Percentiles rank a stretch among this genome's conserved stretches.
Conservation (phyloP, 1,140 invertebrate genomes). For the Camponotus floridanus region DNA sequence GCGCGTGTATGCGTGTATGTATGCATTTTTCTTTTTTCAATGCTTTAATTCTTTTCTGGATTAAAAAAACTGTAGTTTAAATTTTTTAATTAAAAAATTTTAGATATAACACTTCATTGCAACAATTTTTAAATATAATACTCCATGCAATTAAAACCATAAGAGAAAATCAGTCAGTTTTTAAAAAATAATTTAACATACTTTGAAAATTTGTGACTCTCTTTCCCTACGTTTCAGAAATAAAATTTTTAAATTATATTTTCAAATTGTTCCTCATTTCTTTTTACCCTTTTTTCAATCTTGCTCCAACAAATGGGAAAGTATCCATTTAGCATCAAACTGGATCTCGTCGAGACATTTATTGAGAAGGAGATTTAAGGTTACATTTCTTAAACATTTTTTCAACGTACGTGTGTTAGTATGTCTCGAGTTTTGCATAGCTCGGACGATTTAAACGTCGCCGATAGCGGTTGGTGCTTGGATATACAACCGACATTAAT, state of each 20-base stretch:
- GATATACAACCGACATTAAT: slow-evolving; percentile 63
- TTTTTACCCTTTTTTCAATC: too few species aligned
- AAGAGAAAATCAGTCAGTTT: neutral
- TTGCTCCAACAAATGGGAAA: neutral
- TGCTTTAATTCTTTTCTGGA: neutral
- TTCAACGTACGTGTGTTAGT: neutral
- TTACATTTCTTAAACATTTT: slow-evolving; percentile 9
- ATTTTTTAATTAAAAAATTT: neutral
- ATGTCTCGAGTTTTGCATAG: slow-evolving; percentile 38
- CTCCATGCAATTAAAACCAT: neutral
- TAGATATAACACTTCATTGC: neutral
- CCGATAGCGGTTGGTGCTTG: slow-evolving; percentile 36
- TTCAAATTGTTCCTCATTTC: neutral
- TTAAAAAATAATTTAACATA: neutral
- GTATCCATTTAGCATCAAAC: neutral
- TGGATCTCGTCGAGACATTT: neutral
- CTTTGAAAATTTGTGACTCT: neutral
- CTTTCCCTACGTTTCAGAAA: neutral
- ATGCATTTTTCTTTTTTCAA: neutral
- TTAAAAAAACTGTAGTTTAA: neutral
- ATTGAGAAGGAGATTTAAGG: slow-evolving; percentile 6
- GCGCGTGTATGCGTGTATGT: too few species aligned
- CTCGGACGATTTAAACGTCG: slow-evolving; percentile 51
- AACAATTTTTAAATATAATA: too few species aligned
- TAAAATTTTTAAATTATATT: neutral